Percentiles rank a stretch among this genome's conserved stretches.
Conservation (phyloP, 2,888 invertebrate genomes). For the Sialis fuliginosa region DNA sequence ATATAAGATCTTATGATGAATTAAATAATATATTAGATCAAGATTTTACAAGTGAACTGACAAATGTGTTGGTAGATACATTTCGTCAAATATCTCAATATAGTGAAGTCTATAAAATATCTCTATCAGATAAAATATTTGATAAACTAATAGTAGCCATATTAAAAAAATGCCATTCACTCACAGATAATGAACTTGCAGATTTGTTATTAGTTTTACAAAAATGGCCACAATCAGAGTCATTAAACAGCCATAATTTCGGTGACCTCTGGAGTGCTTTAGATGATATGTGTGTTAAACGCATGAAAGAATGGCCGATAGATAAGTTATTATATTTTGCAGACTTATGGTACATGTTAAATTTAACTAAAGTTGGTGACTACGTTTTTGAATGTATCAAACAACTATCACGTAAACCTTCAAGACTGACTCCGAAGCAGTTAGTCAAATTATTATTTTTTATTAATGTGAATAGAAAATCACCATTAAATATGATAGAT, state of each 20-base stretch:
- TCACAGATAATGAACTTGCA: constrained; percentile 37
- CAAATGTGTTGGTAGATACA: constrained; percentile 17
- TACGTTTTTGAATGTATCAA: constrained; percentile 34
- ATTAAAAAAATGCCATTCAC: constrained; percentile 30
- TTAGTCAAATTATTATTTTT: constrained; percentile 50
- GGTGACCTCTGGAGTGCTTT: constrained; percentile 47
- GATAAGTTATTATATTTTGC: constrained; percentile 36
- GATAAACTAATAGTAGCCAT: constrained; percentile 23
- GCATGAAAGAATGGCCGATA: constrained; percentile 29
- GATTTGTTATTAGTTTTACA: constrained; percentile 31
- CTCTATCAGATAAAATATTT: constrained; percentile 19
- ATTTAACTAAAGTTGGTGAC: constrained; percentile 33
- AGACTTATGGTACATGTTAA: constrained; percentile 45
- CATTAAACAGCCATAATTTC: constrained; percentile 36
- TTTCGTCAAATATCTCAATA: constrained; percentile 17
- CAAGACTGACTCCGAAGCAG: constrained; percentile 38
- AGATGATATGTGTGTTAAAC: constrained; percentile 40
- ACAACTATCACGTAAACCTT: constrained; percentile 32
- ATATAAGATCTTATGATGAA: constrained; percentile 4
- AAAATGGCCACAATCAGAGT: constrained; percentile 32
- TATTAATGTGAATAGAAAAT: constrained; percentile 37
- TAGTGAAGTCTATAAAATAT: constrained; percentile 16
- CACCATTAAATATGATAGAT: constrained; percentile 41
- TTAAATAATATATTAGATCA: constrained; percentile 13
- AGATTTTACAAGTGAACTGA: constrained; percentile 14